phyloP scores from a whole-genome alignment of 2,797 vertebrate species.

The Hafferia zeledoni region DNA sequence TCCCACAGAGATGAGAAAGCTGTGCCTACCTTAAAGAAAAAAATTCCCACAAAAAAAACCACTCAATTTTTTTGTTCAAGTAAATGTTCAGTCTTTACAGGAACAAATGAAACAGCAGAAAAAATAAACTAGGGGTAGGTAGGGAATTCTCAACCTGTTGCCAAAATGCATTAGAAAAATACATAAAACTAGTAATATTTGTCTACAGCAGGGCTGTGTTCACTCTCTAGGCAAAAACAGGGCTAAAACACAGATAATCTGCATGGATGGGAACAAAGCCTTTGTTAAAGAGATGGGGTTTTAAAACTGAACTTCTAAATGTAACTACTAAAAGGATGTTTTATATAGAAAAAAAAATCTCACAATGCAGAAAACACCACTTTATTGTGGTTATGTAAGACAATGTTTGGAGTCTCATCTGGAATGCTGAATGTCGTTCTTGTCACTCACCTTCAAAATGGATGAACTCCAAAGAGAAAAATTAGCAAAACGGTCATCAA shows the following conservation, averaged over 20 bases:
- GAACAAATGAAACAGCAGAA: not conserved
- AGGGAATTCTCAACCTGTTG: not conserved
- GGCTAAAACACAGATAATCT: not conserved
- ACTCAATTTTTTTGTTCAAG: not conserved
- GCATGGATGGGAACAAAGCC: not conserved
- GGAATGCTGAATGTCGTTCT: not conserved
- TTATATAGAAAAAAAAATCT: not conserved
- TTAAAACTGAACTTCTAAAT: not conserved
- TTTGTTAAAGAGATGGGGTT: not conserved
- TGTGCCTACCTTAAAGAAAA: not conserved
- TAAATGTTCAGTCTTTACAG: not conserved
- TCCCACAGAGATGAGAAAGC: not conserved
- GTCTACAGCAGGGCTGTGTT: not conserved
- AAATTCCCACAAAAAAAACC: not conserved
- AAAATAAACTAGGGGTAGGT: not conserved
- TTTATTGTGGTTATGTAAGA: not conserved
- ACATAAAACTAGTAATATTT: not conserved
- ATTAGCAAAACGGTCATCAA: not conserved
- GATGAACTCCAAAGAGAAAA: not conserved
- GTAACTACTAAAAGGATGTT: not conserved
- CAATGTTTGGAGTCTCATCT: not conserved
- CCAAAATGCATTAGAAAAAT: not conserved
- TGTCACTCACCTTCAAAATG: not conserved
- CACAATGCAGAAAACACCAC: not conserved
- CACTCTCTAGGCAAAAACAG: not conserved